Base-by-base conservation (phyloP, 2,113 vertebrate genomes). In the Coryphaenoides rupestris region DNA sequence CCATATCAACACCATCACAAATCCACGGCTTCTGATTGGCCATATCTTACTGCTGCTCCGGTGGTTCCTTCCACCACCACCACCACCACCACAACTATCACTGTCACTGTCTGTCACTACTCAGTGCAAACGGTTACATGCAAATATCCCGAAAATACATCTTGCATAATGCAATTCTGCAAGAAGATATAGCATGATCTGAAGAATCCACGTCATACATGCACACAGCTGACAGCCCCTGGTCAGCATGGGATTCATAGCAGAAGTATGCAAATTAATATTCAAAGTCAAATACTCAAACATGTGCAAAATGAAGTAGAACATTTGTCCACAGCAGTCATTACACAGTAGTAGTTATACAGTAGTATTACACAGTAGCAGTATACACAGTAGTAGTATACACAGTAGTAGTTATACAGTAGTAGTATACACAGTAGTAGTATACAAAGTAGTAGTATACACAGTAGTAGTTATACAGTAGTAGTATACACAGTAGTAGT, bases 311-410 rank as follows among this genome's bases (percentile, higher is more conserved):
- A 40, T 40, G 33, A 40, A 40, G 33, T 40, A 40, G 6, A 40
- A 40, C n/a, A n/a, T n/a, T n/a, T 69, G 13, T 13, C 79, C 83
- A 79, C 71, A 40, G 13, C 0, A 40, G 10, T 40, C 9, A 12
- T 40, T 9, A 40, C 7, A 40, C 33, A 40, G 33, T 12, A n/a
- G n/a, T n/a, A n/a, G n/a, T n/a, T n/a, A n/a, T n/a, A n/a, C n/a
- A n/a, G n/a, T n/a, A n/a, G n/a, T n/a, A 73, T 76, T 78, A 78
- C 83, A 79, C 73, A 40, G 33, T 7, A 40, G 1, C 13, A 40
- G 33, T 9, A 60, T 10, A 40, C 13, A 7, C 33, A n/a, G n/a
- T n/a, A n/a, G n/a, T n/a, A n/a, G n/a, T n/a, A n/a, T n/a, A 80
- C 66, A 78, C 46, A 47, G 47, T n/a, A n/a, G n/a, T n/a, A n/a